Evolutionary conservation across 2,113 vertebrate species (phyloP), one percentile per base, ranked within the genome.

Genomic region (Poeciliopsis occidentalis): DNA sequence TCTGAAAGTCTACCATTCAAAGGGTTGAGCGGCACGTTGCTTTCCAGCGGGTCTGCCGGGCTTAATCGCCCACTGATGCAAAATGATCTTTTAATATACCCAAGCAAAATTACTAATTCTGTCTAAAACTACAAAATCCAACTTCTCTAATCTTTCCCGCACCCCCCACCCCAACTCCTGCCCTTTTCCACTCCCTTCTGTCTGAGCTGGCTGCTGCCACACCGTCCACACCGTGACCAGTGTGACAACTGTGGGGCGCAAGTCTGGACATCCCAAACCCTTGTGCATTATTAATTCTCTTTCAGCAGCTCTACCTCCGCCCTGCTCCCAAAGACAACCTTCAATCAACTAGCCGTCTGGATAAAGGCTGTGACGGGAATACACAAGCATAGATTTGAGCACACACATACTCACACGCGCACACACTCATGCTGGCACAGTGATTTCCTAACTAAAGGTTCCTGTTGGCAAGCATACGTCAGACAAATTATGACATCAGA

Each of bases 401-500:
- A 41, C 39, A 41, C 39, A 3, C 6, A 12, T 13, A 13, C 39
- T 41, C 44, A 0, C 65, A 27, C 51, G 71, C 69, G 67, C 60
- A 64, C 51, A 77, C n/a, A 29, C 29, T 27, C 27, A 27, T 27
- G 26, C 68, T 71, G n/a, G 57, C 8, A 64, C 2, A 22, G 19
- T 29, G 41, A 81, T 79, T 76, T 71, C 10, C 76, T 89, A 54
- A 87, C 86, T 69, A 71, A 81, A 76, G 66, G 73, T 70, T 87
- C 76, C 67, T 76, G 47, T 78, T 87, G 79, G 82, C 78, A 80
- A 88, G 84, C 47, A 64, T 27, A 75, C 73, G 37, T 82, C 83
- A 81, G 79, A 76, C 73, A 86, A 87, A 91, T 85, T 83, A 89
- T 89, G 88, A 90, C 90, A 90, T 90, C 91, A 90, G 79, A 83